Evolutionary conservation across 2,797 vertebrate species (phyloP), one percentile per base, ranked within the genome.

Genomic region (Neosilurus mollespiculum): DNA sequence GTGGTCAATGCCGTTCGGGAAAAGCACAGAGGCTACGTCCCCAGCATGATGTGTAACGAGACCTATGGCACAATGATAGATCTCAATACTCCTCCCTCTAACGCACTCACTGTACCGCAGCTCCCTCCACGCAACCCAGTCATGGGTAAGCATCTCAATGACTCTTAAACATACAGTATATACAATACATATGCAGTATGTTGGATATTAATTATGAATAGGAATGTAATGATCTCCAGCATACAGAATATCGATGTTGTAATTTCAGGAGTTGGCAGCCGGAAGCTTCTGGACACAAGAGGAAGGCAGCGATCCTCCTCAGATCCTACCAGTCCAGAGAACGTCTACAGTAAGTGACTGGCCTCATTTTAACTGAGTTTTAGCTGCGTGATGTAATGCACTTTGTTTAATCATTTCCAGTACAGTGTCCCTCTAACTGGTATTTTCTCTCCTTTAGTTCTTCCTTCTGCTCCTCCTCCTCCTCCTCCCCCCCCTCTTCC

Each of bases 271-370:
- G 86, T 93, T 81, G 92, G 92, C 89, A 86, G 84, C 69, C 91
- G 92, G 93, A 98, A 95, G 93, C 90, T 92, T 87, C 89, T 95
- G 86, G 95, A 96, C 90, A 91, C 92, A 22, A 93, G 95, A 34
- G 94, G 95, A 89, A 92, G 97, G 90, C 97, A 97, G 92, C 94
- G 97, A 85, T 98, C 97, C 30, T 97, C 96, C 88, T 99, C 98
- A 43, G 98, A 99, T 93, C 94, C 95, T 87, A 94, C 95, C 70
- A 93, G 93, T 78, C 95, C 96, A 58, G 96, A 96, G 90, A 95
- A 92, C 79, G 92, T 93, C 66, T 94, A 93, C 89, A 96, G 97
- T 98, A 95, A 93, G 96, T 93, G 90, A 22, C 9, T 80, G 15
- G 51, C 12, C 24, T 81, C 2, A 67, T 59, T 7, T 56, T 56